phyloP scores from a whole-genome alignment of 1,140 invertebrate species.

The Triops cancriformis region DNA sequence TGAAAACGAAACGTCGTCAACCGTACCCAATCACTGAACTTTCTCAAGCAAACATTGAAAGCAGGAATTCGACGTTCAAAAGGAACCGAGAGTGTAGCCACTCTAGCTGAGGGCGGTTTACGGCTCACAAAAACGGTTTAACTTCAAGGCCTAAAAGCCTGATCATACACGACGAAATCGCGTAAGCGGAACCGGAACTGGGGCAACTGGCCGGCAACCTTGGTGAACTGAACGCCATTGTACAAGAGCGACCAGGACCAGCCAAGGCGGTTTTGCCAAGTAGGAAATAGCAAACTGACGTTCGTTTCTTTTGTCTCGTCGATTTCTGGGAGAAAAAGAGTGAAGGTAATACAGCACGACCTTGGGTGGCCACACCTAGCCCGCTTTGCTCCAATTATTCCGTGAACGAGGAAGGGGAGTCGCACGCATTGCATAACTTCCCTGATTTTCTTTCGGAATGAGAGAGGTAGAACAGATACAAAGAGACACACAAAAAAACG shows the following conservation, averaged over 20 bases:
- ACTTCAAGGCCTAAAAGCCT: neutral
- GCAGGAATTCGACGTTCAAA: neutral
- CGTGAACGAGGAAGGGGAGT: neutral
- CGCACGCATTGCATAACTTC: neutral
- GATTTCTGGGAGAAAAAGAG: neutral
- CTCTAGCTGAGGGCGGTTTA: neutral
- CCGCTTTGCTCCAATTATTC: neutral
- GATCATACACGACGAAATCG: neutral
- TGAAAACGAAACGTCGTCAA: neutral
- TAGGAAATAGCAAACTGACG: neutral
- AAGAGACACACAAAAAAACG: neutral
- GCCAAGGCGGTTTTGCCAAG: neutral
- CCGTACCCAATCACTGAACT: neutral
- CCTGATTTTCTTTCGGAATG: neutral
- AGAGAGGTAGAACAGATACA: neutral
- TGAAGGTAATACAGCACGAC: neutral
- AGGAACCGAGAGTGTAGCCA: neutral
- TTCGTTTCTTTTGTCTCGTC: neutral
- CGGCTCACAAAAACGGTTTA: neutral
- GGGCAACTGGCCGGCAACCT: neutral
- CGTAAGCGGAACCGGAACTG: conserved; percentile 9
- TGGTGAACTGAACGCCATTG: neutral
- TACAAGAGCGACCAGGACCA: too few species aligned
- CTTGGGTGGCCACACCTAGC: neutral
- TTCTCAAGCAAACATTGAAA: neutral